phyloP scores from a whole-genome alignment of 2,888 invertebrate species.

The Cryptocephalus moraei region DNA sequence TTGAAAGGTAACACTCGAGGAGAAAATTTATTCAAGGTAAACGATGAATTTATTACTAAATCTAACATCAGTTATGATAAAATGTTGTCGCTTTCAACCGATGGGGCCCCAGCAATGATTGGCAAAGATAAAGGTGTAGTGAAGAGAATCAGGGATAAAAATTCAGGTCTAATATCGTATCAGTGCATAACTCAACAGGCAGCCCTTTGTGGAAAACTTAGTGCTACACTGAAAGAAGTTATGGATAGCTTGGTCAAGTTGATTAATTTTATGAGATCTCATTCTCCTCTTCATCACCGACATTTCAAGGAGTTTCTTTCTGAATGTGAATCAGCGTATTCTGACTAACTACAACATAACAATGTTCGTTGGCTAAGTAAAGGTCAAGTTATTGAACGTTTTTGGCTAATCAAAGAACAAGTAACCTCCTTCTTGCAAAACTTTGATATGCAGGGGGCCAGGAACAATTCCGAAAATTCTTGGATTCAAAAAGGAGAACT shows the following conservation, averaged over 20 bases:
- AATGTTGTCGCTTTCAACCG: slow-evolving; percentile 7
- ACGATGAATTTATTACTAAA: slow-evolving; percentile 9
- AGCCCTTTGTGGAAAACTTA: slow-evolving; percentile 1
- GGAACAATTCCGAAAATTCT: slow-evolving; percentile 19
- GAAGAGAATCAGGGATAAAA: slow-evolving; percentile 3
- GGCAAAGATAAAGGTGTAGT: slow-evolving; percentile 1
- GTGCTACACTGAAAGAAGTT: slow-evolving; percentile 3
- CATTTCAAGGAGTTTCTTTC: slow-evolving; percentile 9
- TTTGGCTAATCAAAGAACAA: slow-evolving; percentile 9
- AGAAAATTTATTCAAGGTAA: slow-evolving; percentile 8
- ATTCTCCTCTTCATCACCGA: slow-evolving; percentile 11
- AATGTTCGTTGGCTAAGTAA: slow-evolving; percentile 21
- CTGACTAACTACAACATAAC: slow-evolving; percentile 20
- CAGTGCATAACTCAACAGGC: slow-evolving; percentile 3
- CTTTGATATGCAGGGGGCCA: slow-evolving; percentile 20
- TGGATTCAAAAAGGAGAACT: slow-evolving; percentile 19
- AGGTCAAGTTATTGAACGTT: slow-evolving; percentile 16
- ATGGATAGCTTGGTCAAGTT: slow-evolving; percentile 16
- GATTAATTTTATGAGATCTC: slow-evolving; percentile 19
- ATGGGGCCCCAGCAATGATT: slow-evolving; percentile 2
- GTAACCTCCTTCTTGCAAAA: slow-evolving; percentile 19
- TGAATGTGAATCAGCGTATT: slow-evolving; percentile 16
- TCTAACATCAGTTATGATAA: slow-evolving; percentile 11
- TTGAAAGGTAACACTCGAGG: slow-evolving; percentile 9
- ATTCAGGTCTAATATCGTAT: slow-evolving; percentile 3